A percentile compares a stretch with the other conserved stretches of the same genome.
phyloP scores from a whole-genome alignment of 2,797 vertebrate genomes.

The Darevskia mixta region DNA sequence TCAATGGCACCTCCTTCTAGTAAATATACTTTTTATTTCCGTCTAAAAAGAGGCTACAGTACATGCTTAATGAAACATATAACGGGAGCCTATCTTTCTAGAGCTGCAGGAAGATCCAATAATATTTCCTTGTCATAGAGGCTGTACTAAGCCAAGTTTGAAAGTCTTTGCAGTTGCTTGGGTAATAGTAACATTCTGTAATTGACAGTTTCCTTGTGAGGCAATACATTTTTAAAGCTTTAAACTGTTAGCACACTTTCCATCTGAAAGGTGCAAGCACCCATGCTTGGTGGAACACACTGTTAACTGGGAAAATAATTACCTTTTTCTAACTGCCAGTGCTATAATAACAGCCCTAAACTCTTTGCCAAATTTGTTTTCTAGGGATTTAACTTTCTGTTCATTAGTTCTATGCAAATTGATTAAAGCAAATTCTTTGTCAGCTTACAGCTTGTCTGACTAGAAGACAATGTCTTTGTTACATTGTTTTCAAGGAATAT shows the following conservation, averaged over 20 bases:
- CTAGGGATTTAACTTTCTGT: conserved; percentile 13
- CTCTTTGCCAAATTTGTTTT: conserved; percentile 13
- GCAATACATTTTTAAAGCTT: conserved; percentile 6
- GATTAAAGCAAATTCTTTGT: conserved; percentile 17
- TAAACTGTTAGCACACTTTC: not conserved
- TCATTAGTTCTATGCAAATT: conserved; percentile 23
- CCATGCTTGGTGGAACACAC: conserved; percentile 2
- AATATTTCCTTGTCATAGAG: not conserved
- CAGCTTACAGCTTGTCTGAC: not conserved
- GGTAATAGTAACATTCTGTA: conserved; percentile 2
- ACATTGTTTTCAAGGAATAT: not conserved
- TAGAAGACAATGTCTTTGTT: conserved; percentile 4
- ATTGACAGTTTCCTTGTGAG: not conserved
- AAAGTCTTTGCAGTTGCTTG: not conserved
- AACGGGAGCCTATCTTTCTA: not conserved
- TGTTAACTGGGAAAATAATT: conserved; percentile 3
- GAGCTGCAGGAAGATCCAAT: rapidly evolving
- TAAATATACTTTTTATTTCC: not conserved
- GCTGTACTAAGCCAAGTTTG: not conserved
- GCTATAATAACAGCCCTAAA: conserved; percentile 23
- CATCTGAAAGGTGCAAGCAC: not conserved
- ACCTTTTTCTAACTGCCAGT: not conserved
- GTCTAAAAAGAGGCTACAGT: not conserved
- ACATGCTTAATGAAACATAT: not conserved
- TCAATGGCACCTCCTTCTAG: not conserved